Percentiles rank a stretch among this genome's conserved stretches.
phyloP scores from a whole-genome alignment of 2,113 vertebrate species.

The Rhinoderma darwinii region DNA sequence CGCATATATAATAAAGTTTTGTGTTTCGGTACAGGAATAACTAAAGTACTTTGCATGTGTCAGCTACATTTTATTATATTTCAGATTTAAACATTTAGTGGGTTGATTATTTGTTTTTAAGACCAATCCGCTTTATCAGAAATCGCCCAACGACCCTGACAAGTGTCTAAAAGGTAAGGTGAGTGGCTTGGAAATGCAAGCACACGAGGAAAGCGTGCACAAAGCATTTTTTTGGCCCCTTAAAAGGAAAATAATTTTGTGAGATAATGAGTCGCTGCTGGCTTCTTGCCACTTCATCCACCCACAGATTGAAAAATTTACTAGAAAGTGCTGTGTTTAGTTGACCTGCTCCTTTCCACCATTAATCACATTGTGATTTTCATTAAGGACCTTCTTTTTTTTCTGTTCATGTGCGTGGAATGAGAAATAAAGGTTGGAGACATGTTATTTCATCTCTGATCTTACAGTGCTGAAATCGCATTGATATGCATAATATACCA shows the following conservation, averaged over 20 bases:
- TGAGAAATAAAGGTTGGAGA: conserved; percentile 14
- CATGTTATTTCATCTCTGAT: conserved; percentile 39
- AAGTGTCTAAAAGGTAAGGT: neutral
- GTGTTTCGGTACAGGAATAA: neutral
- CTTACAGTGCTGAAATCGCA: conserved; percentile 16
- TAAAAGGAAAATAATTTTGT: conserved; percentile 38
- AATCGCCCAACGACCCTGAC: neutral
- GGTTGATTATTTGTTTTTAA: neutral
- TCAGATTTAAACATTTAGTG: neutral
- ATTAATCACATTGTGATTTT: conserved; percentile 46
- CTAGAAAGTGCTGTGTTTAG: conserved; percentile 46
- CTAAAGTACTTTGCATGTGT: neutral
- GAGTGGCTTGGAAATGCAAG: neutral
- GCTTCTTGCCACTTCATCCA: conserved; percentile 18
- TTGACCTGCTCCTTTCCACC: conserved; percentile 22
- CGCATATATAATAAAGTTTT: neutral
- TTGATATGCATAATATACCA: conserved; percentile 33
- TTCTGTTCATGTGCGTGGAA: conserved; percentile 9
- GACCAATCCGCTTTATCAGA: neutral
- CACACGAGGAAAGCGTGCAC: neutral
- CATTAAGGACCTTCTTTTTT: neutral
- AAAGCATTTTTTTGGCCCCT: neutral
- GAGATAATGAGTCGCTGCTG: conserved; percentile 37
- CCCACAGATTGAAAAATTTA: conserved; percentile 38
- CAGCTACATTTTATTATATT: neutral